Evolutionary conservation across 1,140 invertebrate genomes (phyloP).

Genomic region (Trachymyrmex septentrionalis): DNA sequence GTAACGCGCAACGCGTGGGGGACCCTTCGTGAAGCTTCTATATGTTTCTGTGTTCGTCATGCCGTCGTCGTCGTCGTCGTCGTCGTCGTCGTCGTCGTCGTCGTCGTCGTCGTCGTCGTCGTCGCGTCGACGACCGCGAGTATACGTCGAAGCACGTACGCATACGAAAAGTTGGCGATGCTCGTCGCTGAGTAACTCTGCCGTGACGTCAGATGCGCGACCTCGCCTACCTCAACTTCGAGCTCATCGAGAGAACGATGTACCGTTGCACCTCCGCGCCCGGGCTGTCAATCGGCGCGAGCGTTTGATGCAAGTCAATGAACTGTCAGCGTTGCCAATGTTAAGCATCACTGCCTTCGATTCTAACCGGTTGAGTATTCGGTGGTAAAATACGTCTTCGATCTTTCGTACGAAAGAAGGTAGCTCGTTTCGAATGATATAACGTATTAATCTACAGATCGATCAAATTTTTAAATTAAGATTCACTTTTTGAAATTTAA

Average conservation of each 20-base stretch:
- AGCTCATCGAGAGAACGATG: slow-evolving; percentile 77
- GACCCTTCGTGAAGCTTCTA: slow-evolving; percentile 56
- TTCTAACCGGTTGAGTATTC: slow-evolving; percentile 20
- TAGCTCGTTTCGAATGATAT: not conserved
- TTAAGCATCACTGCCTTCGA: slow-evolving; percentile 53
- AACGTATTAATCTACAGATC: not conserved
- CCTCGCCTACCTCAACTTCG: slow-evolving; percentile 85
- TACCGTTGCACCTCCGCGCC: slow-evolving; percentile 82
- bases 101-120: not conserved
- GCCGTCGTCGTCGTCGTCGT: slow-evolving; percentile 49
- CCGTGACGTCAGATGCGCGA: slow-evolving; percentile 83
- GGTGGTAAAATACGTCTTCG: not conserved
- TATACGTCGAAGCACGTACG: slow-evolving; percentile 68
- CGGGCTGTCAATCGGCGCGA: slow-evolving; percentile 74
- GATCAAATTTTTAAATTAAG: not conserved
- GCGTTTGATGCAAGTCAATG: slow-evolving; percentile 76
- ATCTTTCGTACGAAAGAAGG: not conserved
- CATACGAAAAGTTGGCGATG: slow-evolving; percentile 75
- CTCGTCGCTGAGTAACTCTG: slow-evolving; percentile 77
- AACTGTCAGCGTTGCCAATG: slow-evolving; percentile 75
- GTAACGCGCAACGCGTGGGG: slow-evolving; percentile 76
- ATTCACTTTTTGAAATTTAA: not conserved
- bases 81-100: not conserved
- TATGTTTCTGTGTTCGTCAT: slow-evolving; percentile 55
- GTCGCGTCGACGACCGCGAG: slow-evolving; percentile 63